phyloP scores from a whole-genome alignment of 1,140 invertebrate genomes.

The Lepidurus packardi region DNA sequence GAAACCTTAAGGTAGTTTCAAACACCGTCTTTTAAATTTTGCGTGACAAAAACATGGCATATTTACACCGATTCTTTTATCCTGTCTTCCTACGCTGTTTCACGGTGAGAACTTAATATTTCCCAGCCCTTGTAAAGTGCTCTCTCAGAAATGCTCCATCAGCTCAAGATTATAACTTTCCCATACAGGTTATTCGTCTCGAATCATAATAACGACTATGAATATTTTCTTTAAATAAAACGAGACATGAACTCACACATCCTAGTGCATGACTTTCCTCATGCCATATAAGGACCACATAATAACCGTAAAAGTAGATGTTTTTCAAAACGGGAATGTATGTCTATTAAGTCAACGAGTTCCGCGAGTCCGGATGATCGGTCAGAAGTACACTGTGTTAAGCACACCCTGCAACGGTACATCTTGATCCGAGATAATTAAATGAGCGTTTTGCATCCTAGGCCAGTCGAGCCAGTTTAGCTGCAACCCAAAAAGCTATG shows the following conservation, averaged over 20 bases:
- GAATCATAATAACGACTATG: neutral
- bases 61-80: neutral
- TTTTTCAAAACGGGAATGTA: too few relatives aligned
- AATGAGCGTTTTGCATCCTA: too few relatives aligned
- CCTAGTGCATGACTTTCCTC: too few relatives aligned
- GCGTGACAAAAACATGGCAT: neutral
- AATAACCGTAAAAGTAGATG: too few relatives aligned
- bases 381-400: too few relatives aligned
- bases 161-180: neutral
- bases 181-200: conserved; percentile 4
- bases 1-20: neutral
- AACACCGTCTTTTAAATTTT: neutral
- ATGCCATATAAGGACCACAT: too few relatives aligned
- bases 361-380: too few relatives aligned
- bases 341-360: too few relatives aligned
- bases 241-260: too few relatives aligned
- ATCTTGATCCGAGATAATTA: too few relatives aligned
- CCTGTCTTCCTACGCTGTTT: neutral
- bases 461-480: neutral
- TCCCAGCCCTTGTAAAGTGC: neutral
- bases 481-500: neutral
- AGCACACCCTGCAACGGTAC: too few relatives aligned
- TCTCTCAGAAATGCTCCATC: neutral
- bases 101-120: neutral
- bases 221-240: neutral